Evolutionary conservation across 2,113 vertebrate genomes (phyloP).

Genomic region (Pollachius pollachius): DNA sequence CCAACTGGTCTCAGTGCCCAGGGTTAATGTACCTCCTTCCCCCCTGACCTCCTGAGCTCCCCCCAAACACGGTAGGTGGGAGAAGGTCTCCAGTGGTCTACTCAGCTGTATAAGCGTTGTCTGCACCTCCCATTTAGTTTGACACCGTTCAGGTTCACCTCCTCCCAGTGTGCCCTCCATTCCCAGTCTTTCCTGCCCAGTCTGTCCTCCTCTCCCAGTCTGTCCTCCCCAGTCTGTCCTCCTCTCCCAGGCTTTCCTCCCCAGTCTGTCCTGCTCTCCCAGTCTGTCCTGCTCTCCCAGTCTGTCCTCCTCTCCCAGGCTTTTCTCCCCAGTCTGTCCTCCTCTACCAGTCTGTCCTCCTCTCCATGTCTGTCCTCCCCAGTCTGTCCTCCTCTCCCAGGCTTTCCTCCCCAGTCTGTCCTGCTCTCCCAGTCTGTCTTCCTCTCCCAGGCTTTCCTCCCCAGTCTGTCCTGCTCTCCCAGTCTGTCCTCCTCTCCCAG

Average conservation of each 20-base stretch:
- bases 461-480: constrained; percentile 37
- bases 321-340: constrained; percentile 21
- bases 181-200: neutral
- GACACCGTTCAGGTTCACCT: constrained; percentile 58
- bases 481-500: neutral
- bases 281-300: constrained; percentile 39
- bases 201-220: constrained; percentile 38
- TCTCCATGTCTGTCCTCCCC: neutral
- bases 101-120: constrained; percentile 28
- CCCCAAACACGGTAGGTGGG: constrained; percentile 24
- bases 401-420: neutral
- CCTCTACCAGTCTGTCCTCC: constrained; percentile 19
- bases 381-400: constrained; percentile 18
- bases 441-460: constrained; percentile 2
- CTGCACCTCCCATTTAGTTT: constrained; percentile 33
- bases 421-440: constrained; percentile 53
- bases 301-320: constrained; percentile 40
- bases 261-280: constrained; percentile 4
- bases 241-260: neutral
- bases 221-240: neutral
- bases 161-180: constrained; percentile 51
- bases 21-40: neutral
- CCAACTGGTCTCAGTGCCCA: neutral
- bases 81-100: constrained; percentile 28
- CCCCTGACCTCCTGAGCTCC: constrained; percentile 35